These are phyloP conservation scores for Lineus longissimus DNA, from an alignment of 1,140 invertebrate species.

Conservation along the genomic window DNA sequence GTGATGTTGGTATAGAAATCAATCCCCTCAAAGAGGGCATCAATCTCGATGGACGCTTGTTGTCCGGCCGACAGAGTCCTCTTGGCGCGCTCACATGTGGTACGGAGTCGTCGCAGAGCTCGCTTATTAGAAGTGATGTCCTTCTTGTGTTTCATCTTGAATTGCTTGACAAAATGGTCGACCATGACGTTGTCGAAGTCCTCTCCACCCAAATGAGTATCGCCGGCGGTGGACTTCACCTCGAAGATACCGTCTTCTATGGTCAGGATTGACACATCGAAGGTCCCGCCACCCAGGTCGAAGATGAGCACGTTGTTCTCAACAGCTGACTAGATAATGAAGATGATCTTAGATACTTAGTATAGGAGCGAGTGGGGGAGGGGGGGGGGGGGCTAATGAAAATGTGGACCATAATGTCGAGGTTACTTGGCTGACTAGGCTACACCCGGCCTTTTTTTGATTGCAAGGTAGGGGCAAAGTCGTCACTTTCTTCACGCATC, in stretches of 20 bases:
- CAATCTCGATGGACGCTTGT: conserved; percentile 37
- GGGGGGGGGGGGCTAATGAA: too few species aligned
- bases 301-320: conserved; percentile 61
- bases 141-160: conserved; percentile 33
- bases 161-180: conserved; percentile 31
- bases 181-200: conserved; percentile 33
- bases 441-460: too few species aligned
- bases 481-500: too few species aligned
- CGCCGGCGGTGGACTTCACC: conserved; percentile 71
- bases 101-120: conserved; percentile 50
- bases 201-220: conserved; percentile 44
- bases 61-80: conserved; percentile 33
- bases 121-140: conserved; percentile 25
- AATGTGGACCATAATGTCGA: background rate
- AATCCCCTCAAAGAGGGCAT: conserved; percentile 21
- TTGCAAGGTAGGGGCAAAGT: too few species aligned
- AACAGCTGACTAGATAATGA: background rate
- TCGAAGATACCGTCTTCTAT: conserved; percentile 54
- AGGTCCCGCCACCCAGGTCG: conserved; percentile 71
- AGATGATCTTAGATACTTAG: too few species aligned
- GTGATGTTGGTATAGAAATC: conserved; percentile 18
- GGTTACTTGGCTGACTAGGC: too few species aligned
- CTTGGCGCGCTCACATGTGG: conserved; percentile 43
- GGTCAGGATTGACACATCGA: conserved; percentile 23
- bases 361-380: too few species aligned